Conservation (phyloP, 2,113 vertebrate species). For the Caranx ignobilis region DNA sequence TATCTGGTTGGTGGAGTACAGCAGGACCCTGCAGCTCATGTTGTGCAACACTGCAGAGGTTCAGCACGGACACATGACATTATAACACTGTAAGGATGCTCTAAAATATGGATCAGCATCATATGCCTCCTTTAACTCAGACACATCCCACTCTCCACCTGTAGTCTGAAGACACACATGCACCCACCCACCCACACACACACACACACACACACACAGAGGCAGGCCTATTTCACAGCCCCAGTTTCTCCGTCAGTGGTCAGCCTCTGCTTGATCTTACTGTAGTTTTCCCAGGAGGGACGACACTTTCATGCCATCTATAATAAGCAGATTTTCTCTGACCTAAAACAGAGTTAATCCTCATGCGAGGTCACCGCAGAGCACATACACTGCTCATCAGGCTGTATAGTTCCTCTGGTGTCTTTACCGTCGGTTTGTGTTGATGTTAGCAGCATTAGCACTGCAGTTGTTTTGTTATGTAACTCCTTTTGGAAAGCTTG, state of each 20-base stretch:
- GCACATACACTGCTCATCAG: conserved; percentile 16
- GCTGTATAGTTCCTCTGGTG: conserved; percentile 12
- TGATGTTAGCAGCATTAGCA: conserved; percentile 54
- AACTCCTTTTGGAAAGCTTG: conserved; percentile 67
- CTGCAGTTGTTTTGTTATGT: conserved; percentile 57
- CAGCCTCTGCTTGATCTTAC: conserved; percentile 43
- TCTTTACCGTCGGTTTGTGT: conserved; percentile 34
- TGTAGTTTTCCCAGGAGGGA: conserved; percentile 23
- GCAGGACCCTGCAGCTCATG: no score
- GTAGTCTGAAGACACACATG: conserved; percentile 7
- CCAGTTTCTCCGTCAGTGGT: conserved; percentile 31
- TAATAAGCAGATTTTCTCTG: conserved; percentile 63
- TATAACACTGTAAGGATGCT: no score
- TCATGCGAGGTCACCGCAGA: conserved; percentile 43
- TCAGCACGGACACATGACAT: no score
- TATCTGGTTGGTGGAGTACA: no score
- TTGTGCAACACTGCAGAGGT: no score
- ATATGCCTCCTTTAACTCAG: neutral
- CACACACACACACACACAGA: conserved; percentile 12
- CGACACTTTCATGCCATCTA: conserved; percentile 56
- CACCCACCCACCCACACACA: conserved; percentile 10
- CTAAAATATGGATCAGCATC: no score
- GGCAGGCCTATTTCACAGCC: conserved; percentile 19
- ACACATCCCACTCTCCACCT: conserved; percentile 8
- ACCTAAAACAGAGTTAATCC: conserved; percentile 72